Percentiles rank a stretch among this genome's conserved stretches.
Evolutionary conservation across 1,140 invertebrate genomes (phyloP).

Genomic region (Brachionus asplanchnoidis): DNA sequence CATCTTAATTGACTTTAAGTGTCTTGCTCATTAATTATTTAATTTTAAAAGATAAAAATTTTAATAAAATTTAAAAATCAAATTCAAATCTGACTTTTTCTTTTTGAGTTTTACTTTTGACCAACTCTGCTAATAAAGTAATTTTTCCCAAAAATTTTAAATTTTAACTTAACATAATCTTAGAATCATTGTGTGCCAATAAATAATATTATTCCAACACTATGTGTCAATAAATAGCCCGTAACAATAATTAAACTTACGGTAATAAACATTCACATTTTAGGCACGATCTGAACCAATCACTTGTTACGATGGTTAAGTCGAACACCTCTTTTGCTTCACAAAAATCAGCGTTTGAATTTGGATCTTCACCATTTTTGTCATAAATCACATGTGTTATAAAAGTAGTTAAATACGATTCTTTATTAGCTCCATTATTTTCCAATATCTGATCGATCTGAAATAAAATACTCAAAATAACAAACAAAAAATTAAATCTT

Average conservation of each 20-base stretch:
- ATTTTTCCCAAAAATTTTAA: too few relatives aligned
- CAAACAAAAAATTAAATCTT: background rate
- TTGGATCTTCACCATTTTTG: conserved; percentile 6
- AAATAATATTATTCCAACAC: too few relatives aligned
- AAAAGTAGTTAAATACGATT: conserved; percentile 11
- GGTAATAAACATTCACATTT: conserved; percentile 1
- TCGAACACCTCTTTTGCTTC: conserved; percentile 20
- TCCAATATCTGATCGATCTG: conserved; percentile 13
- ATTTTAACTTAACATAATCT: too few relatives aligned
- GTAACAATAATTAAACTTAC: background rate
- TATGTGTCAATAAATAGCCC: too few relatives aligned
- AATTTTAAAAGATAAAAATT: too few relatives aligned
- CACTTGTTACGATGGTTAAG: background rate
- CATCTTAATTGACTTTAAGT: too few relatives aligned
- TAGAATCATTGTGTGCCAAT: too few relatives aligned
- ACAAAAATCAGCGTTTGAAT: background rate
- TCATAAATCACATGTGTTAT: conserved; percentile 32
- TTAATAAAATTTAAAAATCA: too few relatives aligned
- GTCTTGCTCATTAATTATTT: too few relatives aligned
- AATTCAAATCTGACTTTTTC: too few relatives aligned
- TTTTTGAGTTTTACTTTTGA: too few relatives aligned
- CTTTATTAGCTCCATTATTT: conserved; percentile 28
- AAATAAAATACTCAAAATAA: background rate
- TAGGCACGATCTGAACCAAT: conserved; percentile 3
- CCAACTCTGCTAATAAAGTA: too few relatives aligned